Conservation (phyloP, 2,113 vertebrate genomes). For the Sterna hirundo region DNA sequence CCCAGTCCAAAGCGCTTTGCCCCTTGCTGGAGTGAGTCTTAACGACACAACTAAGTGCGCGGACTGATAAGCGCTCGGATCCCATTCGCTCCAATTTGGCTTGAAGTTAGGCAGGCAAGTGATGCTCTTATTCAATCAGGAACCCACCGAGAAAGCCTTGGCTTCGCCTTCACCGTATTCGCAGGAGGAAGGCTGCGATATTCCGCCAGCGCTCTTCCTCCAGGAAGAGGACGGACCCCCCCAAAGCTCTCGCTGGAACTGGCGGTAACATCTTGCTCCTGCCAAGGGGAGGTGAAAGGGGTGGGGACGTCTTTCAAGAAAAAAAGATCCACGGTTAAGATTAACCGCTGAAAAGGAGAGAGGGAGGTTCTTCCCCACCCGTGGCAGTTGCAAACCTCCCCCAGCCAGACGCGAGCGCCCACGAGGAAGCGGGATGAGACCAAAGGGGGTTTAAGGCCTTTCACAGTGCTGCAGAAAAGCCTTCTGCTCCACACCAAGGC, state of each 20-base stretch:
- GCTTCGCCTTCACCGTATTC: background rate
- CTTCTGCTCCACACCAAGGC: background rate
- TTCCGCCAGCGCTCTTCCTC: background rate
- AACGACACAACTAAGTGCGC: background rate
- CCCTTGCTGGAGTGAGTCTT: background rate
- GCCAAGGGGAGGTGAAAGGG: background rate
- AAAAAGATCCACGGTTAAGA: background rate
- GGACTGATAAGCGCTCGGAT: background rate
- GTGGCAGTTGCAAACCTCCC: background rate
- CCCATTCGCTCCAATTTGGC: background rate
- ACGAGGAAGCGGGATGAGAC: background rate
- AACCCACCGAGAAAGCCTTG: background rate
- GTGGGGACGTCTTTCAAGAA: background rate
- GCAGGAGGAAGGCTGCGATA: background rate
- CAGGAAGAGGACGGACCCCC: background rate
- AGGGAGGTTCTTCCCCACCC: background rate
- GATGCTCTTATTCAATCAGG: background rate
- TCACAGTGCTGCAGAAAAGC: background rate
- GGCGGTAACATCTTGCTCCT: background rate
- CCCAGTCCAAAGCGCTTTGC: background rate
- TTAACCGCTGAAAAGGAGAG: background rate
- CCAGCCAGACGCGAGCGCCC: background rate
- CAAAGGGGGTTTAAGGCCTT: background rate
- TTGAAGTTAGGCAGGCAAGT: fast-evolving
- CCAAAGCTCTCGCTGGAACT: background rate